Evolutionary conservation across 2,113 vertebrate genomes (phyloP).

Genomic region (Myanophis thanlyinensis): DNA sequence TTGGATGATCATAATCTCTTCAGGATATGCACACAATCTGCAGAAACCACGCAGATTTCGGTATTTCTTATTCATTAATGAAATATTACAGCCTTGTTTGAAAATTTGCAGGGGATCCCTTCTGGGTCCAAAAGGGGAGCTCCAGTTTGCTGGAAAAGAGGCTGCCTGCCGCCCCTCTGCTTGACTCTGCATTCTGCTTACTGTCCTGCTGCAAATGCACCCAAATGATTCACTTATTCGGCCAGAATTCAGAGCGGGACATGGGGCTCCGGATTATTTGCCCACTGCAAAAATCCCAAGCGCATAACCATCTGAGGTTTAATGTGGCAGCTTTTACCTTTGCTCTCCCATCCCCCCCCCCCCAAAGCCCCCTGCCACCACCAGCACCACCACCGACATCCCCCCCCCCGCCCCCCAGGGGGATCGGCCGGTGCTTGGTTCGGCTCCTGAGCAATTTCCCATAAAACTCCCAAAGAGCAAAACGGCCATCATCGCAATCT

Average conservation of each 20-base stretch:
- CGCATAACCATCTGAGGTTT: not conserved
- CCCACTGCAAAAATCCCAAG: not conserved
- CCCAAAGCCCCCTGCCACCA: too few relatives aligned
- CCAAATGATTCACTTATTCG: not conserved
- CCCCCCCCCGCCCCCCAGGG: too few relatives aligned
- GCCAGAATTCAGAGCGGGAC: not conserved
- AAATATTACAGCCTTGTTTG: not conserved
- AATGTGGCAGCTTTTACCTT: not conserved
- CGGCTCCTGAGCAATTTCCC: conserved; percentile 13
- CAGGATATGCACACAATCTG: not conserved
- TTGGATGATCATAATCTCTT: too few relatives aligned
- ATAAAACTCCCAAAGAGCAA: conserved; percentile 30
- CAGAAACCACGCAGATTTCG: not conserved
- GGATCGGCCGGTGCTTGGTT: not conserved
- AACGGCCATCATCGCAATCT: conserved; percentile 4
- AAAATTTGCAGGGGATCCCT: not conserved
- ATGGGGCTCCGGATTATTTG: not conserved
- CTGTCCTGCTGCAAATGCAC: not conserved
- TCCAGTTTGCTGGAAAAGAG: not conserved
- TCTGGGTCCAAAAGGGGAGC: not conserved
- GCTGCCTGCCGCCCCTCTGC: not conserved
- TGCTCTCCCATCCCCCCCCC: not conserved
- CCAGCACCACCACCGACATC: too few relatives aligned
- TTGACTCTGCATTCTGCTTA: too few relatives aligned
- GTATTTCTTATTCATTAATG: not conserved